A percentile compares a stretch with the other conserved stretches of the same genome.
phyloP scores from a whole-genome alignment of 1,140 invertebrate species.

The Tetramorium simillimum region DNA sequence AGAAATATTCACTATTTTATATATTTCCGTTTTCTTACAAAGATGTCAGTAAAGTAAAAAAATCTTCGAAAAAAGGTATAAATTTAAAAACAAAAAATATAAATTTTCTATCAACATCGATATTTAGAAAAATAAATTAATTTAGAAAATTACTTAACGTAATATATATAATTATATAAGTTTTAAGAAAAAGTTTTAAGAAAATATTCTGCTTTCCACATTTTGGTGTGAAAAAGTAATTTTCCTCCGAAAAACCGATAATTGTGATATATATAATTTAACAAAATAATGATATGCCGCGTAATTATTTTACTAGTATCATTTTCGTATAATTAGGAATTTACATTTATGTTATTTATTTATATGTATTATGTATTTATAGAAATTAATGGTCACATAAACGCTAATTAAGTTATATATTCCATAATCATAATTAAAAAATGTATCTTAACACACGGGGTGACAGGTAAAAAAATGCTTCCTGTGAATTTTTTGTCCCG shows the following conservation, averaged over 20 bases:
- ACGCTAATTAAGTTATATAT: background rate
- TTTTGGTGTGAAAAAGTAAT: background rate
- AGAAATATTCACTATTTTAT: background rate
- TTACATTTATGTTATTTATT: background rate
- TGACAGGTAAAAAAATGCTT: slow-evolving; percentile 10
- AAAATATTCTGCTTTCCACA: too few relatives aligned
- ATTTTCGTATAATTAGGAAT: background rate
- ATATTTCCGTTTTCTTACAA: background rate
- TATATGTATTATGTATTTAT: slow-evolving; percentile 1
- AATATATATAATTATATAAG: background rate
- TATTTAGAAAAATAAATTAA: background rate
- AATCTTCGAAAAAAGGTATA: background rate
- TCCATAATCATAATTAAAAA: background rate
- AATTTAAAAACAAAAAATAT: too few relatives aligned
- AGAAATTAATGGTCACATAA: background rate
- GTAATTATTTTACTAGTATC: background rate
- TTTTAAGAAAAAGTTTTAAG: background rate
- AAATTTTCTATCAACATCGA: background rate
- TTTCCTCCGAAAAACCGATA: too few relatives aligned
- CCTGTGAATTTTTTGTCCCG: background rate
- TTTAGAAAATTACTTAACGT: background rate
- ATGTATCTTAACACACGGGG: background rate
- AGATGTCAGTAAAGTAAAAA: background rate
- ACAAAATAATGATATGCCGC: too few relatives aligned
- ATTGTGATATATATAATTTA: too few relatives aligned